phyloP scores from a whole-genome alignment of 2,888 invertebrate species.

The Altica lythri region DNA sequence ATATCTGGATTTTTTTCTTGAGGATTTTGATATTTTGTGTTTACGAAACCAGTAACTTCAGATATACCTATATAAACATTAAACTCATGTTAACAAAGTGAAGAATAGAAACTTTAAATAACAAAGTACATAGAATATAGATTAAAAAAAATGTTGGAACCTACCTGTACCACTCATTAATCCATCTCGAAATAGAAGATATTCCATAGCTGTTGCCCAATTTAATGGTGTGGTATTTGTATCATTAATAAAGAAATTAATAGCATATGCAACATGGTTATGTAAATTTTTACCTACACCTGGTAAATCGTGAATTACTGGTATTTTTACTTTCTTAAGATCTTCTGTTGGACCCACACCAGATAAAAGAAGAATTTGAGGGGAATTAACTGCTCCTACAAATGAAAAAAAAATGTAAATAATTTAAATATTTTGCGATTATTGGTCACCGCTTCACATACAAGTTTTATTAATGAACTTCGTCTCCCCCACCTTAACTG shows the following conservation, averaged over 20 bases:
- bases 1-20: constrained; percentile 80
- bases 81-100: background rate
- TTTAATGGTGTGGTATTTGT: constrained; percentile 85
- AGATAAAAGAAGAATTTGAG: constrained; percentile 88
- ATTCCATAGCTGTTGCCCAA: constrained; percentile 93
- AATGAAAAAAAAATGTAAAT: constrained; percentile 7
- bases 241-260: constrained; percentile 81
- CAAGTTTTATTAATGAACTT: too few relatives aligned
- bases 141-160: background rate
- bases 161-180: constrained; percentile 86
- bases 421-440: too few relatives aligned
- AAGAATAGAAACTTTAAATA: too few relatives aligned
- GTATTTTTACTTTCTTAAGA: constrained; percentile 65
- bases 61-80: too few relatives aligned
- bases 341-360: constrained; percentile 83
- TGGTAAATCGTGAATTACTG: constrained; percentile 72
- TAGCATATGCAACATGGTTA: constrained; percentile 81
- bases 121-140: too few relatives aligned
- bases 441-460: background rate
- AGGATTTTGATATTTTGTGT: constrained; percentile 77
- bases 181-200: constrained; percentile 83
- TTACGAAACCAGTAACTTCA: constrained; percentile 83
- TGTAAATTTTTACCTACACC: constrained; percentile 86
- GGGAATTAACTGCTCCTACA: constrained; percentile 84
- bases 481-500: too few relatives aligned